Base-by-base conservation (phyloP, 2,888 invertebrate genomes). In the Pristionchus exspectatus region DNA sequence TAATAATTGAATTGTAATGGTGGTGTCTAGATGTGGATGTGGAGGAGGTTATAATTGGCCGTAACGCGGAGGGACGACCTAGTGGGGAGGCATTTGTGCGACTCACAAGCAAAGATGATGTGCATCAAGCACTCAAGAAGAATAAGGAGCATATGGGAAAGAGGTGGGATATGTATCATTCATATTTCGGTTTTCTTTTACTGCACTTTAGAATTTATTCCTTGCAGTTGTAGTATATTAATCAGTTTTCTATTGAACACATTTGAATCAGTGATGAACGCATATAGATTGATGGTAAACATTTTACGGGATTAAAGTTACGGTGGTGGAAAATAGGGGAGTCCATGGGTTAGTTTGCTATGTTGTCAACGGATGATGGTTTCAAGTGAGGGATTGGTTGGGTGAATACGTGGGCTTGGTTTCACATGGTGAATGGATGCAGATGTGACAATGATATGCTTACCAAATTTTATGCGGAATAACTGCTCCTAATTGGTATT, bases 1-100 rank as follows among this genome's bases (percentile, higher is more conserved):
- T 74, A 21, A 74, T 72, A 30, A 72, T 27, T 44, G 3, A 27
- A 72, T 21, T 50, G 38, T 81, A 81, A 81, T 81, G 81, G 81
- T 81, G 81, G 85, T 89, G 50, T 87, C 83, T 90, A 94, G 94
- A 93, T 92, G 91, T 93, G 90, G 92, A 91, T 88, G 91, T 93
- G 90, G 93, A 92, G 90, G 94, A 94, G 91, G 92, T 93, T 90
- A 92, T 94, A 77, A 92, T 81, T 81, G 81, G 81, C 54, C 81
- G 81, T 33, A 81, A 81, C 81, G 81, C 90, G 91, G 89, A 92
- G 92, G 93, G 93, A 90, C 93, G 94, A 90, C 93, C 94, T 89
- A 93, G 93, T 89, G 94, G 94, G 91, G 94, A 94, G 90, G 94
- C 93, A 54, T 94, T 92, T 91, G 93, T 94, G 50, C 91, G 92